Percentiles rank a stretch among this genome's conserved stretches.
phyloP scores from a whole-genome alignment of 2,797 vertebrate species.

The Acipenser oxyrinchus region DNA sequence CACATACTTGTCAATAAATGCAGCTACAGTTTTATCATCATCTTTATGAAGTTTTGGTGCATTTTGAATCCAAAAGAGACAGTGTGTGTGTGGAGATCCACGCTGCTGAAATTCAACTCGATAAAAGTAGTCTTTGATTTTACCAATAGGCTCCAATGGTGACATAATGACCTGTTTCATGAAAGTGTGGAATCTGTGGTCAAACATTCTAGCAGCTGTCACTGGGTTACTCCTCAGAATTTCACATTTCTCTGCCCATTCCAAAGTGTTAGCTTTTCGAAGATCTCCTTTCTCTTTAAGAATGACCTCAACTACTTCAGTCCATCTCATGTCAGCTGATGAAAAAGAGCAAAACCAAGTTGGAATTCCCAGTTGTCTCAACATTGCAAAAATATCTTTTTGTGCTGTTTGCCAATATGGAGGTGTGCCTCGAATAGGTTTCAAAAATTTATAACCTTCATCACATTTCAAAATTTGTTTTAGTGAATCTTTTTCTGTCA shows the following conservation, averaged over 20 bases:
- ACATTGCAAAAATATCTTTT: conserved; percentile 25
- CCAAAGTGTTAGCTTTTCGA: background rate
- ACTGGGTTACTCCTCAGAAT: conserved; percentile 15
- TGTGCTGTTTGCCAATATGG: conserved; percentile 15
- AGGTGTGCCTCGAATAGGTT: conserved; percentile 1
- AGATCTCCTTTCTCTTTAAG: background rate
- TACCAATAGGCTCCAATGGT: conserved; percentile 10
- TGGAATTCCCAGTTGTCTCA: conserved; percentile 18
- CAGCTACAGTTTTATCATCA: conserved; percentile 3
- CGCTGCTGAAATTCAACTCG: conserved; percentile 15
- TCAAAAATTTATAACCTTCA: conserved; percentile 1
- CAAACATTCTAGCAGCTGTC: conserved; percentile 23
- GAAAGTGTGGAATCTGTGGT: conserved; percentile 15
- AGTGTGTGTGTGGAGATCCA: conserved; percentile 7
- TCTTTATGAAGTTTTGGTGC: conserved; percentile 12
- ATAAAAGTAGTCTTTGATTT: conserved; percentile 15
- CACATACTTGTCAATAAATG: conserved; percentile 13
- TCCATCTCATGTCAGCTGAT: conserved; percentile 20
- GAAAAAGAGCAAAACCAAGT: conserved; percentile 30
- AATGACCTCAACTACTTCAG: conserved; percentile 15
- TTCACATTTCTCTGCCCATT: conserved; percentile 18
- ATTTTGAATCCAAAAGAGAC: conserved; percentile 14
- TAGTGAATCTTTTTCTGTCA: conserved; percentile 5
- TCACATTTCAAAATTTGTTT: background rate
- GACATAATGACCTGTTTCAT: conserved; percentile 13